Evolutionary conservation across 2,797 vertebrate genomes (phyloP).

Genomic region (Toxotes lorentzi): DNA sequence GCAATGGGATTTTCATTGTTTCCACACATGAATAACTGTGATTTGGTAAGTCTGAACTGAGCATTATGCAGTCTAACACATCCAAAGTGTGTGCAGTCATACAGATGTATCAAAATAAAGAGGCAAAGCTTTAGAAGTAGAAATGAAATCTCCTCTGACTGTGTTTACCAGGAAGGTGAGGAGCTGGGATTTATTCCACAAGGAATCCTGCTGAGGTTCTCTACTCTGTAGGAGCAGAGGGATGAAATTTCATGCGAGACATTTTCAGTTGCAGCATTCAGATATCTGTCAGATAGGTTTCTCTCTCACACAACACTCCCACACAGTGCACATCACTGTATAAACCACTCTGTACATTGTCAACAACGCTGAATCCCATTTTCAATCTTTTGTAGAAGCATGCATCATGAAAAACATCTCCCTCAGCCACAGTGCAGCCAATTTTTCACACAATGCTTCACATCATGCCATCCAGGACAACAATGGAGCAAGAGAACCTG

Average conservation of each 20-base stretch:
- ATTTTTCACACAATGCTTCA: conserved; percentile 70
- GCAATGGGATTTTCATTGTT: conserved; percentile 12
- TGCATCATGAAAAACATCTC: conserved; percentile 49
- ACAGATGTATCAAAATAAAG: conserved; percentile 17
- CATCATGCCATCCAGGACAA: conserved; percentile 63
- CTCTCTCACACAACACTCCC: conserved; percentile 1
- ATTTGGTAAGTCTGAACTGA: conserved; percentile 3
- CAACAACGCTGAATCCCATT: conserved; percentile 66
- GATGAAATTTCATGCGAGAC: conserved; percentile 26
- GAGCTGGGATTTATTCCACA: conserved; percentile 21
- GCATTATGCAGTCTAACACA: not conserved
- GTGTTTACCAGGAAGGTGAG: conserved; percentile 31
- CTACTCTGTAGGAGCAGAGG: conserved; percentile 1
- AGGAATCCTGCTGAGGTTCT: conserved; percentile 29
- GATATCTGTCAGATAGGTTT: conserved; percentile 48
- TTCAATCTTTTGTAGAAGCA: conserved; percentile 63
- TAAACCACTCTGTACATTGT: conserved; percentile 54
- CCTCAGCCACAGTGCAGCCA: conserved; percentile 51
- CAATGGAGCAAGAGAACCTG: conserved; percentile 45
- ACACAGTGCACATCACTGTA: conserved; percentile 17
- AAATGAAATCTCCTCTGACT: conserved; percentile 12
- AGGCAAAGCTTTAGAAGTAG: conserved; percentile 11
- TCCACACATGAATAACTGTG: conserved; percentile 9
- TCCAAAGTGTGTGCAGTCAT: conserved; percentile 8
- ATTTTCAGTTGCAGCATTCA: conserved; percentile 36